Base-by-base conservation (phyloP, 53 echinoderm and acorn worm species). In the Arbacia lixula region DNA sequence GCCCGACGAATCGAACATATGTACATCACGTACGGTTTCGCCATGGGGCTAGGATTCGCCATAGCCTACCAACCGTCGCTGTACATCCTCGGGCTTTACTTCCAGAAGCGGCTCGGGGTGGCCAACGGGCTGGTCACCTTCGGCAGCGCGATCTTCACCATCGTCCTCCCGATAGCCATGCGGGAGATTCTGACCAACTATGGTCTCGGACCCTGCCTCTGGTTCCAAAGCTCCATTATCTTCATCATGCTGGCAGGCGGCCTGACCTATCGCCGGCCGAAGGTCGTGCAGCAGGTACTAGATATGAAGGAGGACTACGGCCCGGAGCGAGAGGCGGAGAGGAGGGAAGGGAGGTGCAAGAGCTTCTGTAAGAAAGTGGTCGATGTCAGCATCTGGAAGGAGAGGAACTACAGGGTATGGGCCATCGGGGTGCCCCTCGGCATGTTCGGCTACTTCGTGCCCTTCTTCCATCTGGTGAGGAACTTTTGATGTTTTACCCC, bases 381-480 rank as follows among this genome's bases (percentile, higher is more conserved):
- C 24, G 90, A 91, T 52, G 39, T 85, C 24, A 76, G 85, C 19
- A 90, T 98, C 28, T 98, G 98, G 98, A 93, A 88, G 73, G 87
- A 90, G 46, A 86, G 92, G 57, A 90, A 90, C 41, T 98, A 90
- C 71, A 69, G 88, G 36, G 88, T 97, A 55, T 97, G 98, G 98
- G 89, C 90, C 27, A 86, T 97, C 49, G 92, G 92, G 17, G 85
- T 94, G 27, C 92, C 98, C 0, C 57, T 94, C 4, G 94, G 90
- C 9, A 42, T 94, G 11, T 90, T 98, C 11, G 98, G 98, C 8
- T 98, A 98, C 51, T 98, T 98, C 63, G 94, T 97, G 56, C 98
- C 98, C 3, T 97, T 97, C 57, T 91, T 94, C 42, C 98, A 98
- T 80, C 83, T 98, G 94, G 98, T 98, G 57, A 88, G 98, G 36